phyloP scores from a whole-genome alignment of 2,797 vertebrate species.

The Chelmon rostratus region DNA sequence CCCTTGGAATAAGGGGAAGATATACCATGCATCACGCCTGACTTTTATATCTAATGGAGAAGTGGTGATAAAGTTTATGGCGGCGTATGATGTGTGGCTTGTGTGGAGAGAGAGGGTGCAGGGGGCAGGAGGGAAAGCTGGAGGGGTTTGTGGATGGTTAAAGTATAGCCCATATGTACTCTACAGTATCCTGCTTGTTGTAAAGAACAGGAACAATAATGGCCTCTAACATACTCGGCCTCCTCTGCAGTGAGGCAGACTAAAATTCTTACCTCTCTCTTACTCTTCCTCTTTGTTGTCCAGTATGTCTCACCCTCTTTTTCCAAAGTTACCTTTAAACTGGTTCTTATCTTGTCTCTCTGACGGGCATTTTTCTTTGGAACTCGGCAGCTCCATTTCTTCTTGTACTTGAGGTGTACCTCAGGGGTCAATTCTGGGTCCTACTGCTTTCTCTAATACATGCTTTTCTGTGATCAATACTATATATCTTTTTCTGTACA shows the following conservation, averaged over 20 bases:
- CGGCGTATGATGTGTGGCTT: conserved; percentile 29
- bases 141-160: not conserved
- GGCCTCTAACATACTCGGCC: not conserved
- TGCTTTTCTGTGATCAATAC: accelerated
- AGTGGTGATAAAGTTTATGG: conserved; percentile 47
- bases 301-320: not conserved
- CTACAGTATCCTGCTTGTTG: not conserved
- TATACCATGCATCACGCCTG: conserved; percentile 46
- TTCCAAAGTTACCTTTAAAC: not conserved
- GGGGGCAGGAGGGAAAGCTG: not conserved
- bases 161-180: not conserved
- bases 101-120: not conserved
- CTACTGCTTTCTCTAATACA: not conserved
- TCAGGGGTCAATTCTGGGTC: not conserved
- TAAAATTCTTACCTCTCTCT: not conserved
- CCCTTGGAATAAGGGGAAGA: conserved; percentile 58
- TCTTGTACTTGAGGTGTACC: not conserved
- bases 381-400: not conserved
- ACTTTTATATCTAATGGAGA: conserved; percentile 56
- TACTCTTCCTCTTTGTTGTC: not conserved
- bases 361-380: not conserved
- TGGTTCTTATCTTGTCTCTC: not conserved
- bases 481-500: not conserved
- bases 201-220: not conserved
- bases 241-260: not conserved